Base-by-base conservation (phyloP, 2,888 invertebrate genomes). In the Nipponacmea schrenckii region DNA sequence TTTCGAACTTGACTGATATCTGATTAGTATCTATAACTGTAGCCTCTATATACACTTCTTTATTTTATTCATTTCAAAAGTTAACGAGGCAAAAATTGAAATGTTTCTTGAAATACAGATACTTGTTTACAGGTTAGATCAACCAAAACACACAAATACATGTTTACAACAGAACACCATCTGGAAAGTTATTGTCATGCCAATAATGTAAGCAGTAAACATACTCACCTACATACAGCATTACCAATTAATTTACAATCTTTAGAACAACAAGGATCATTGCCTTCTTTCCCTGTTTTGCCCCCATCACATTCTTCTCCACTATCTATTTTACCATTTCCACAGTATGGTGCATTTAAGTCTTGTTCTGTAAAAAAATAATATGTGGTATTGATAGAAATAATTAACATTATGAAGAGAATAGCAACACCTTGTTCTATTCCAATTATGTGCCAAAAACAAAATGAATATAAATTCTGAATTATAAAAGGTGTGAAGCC, bases 221-320 rank as follows among this genome's bases (percentile, higher is more conserved):
- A 39, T 17, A 45, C 31, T 27, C 46, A 94, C 94, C 94, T 94
- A 91, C 97, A 97, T 76, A 94, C 94, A 24, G 96, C 96, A 27
- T 95, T 94, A 87, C 94, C 93, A 85, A 95, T 91, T 68, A 97
- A 89, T 88, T 95, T 95, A 87, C 97, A 97, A 87, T 95, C 94
- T 89, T 95, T 95, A 85, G 96, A 95, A 89, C 97, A 97, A 87
- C 97, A 97, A 74, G 93, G 92, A 86, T 97, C 96, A 2, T 62
- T n/a, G 2, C 70, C 70, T 27, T 65, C 67, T n/a, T 76, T 67
- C 85, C 96, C 96, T 8, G 96, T 90, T 39, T 96, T 91, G 1
- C 98, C 98, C 39, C 96, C 97, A 87, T 98, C 98, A 88, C 98
- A 98, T 88, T 98, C 96, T 89, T 98, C 98, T 78, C 95, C 96